Base-by-base conservation (phyloP, 2,113 vertebrate genomes). In the Mastomys coucha region DNA sequence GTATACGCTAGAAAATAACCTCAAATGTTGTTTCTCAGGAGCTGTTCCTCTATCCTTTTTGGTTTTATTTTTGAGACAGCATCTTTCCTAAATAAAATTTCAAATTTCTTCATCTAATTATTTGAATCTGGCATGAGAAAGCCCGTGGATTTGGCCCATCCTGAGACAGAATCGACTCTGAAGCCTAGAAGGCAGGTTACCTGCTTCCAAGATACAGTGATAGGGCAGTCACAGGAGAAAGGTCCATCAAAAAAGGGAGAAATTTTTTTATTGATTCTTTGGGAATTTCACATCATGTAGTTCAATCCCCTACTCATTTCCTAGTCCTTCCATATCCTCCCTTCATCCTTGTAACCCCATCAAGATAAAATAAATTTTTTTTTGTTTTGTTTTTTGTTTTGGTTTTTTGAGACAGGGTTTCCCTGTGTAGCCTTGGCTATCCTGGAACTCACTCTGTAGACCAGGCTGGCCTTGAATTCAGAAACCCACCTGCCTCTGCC, bases 151-250 rank as follows among this genome's bases (percentile, higher is more conserved):
- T 63, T 86, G 33, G 19, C 56, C 45, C 36, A 19, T 81, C 49
- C 39, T 63, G 84, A 51, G 42, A 45, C 16, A 86, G 42, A 86
- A 24, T 22, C 6, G 9, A 49, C 31, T 84, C 16, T 86, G 39
- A 86, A 49, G 42, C 63, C 84, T 69, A 51, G 42, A 69, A 86
- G 60, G 16, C 63, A 86, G 33, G 84, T 65, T 65, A 65, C 39
- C 39, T 86, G 84, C 84, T 86, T 69, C 39, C 51, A 96, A 84
- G 53, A 82, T 77, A 65, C 2, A 94, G 19, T 70, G 42, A 51
- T 42, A 91, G 58, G 16, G 87, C 10, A 94, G 20, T 72, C n/a
- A 58, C 92, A 95, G 63, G 70, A 91, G 88, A 85, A 16, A 63
- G 56, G 93, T 49, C 20, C 69, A 73, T 95, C 72, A 88, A 31